phyloP scores from a whole-genome alignment of 2,888 invertebrate genomes.

The Ischnus inquisitorius region DNA sequence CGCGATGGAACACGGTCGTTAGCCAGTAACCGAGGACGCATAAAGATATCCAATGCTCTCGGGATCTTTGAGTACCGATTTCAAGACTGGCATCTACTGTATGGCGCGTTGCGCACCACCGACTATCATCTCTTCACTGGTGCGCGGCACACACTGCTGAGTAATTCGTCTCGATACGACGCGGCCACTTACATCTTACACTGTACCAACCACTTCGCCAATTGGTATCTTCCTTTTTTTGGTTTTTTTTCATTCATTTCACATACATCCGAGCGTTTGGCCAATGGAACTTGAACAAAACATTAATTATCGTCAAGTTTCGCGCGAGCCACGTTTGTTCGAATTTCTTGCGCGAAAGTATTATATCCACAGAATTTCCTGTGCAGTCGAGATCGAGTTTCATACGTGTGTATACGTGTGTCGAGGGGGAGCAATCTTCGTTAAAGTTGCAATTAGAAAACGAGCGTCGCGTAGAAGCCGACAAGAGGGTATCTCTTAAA shows the following conservation, averaged over 20 bases:
- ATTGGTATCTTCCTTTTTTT: neutral
- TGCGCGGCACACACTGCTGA: neutral
- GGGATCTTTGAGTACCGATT: conserved; percentile 36
- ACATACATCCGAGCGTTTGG: neutral
- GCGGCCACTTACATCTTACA: neutral
- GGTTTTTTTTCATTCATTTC: neutral
- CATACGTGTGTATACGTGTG: neutral
- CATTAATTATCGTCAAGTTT: conserved; percentile 37
- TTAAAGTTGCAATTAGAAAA: conserved; percentile 20
- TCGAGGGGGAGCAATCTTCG: neutral
- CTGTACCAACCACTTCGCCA: neutral
- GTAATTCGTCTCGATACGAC: conserved; percentile 23
- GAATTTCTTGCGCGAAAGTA: conserved; percentile 1
- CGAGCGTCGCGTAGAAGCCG: neutral
- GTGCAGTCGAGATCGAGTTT: neutral
- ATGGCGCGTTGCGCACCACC: neutral
- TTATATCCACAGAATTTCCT: neutral
- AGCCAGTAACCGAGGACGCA: conserved; percentile 32
- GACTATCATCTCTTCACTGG: neutral
- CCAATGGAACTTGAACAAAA: neutral
- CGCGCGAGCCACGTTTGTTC: conserved; percentile 13
- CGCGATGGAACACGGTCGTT: conserved; percentile 22
- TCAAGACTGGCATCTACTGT: conserved; percentile 18
- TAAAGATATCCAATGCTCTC: conserved; percentile 45
- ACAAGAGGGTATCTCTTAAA: neutral